Evolutionary conservation across 2,797 vertebrate species (phyloP), one percentile per base, ranked within the genome.

Genomic region (Parotocinclus haroldoi): DNA sequence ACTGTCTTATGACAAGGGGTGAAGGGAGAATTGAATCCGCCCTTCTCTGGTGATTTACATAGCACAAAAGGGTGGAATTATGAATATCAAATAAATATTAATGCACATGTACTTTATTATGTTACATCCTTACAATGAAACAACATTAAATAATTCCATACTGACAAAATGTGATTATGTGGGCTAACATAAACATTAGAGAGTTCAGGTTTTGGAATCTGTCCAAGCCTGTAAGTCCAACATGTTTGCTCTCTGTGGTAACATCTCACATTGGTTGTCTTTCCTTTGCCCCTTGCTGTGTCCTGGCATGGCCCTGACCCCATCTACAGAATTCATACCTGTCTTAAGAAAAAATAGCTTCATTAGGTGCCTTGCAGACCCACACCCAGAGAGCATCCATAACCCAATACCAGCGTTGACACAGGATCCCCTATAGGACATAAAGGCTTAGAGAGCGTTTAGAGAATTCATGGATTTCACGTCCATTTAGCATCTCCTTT

Each of bases 391-490:
- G 66, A 14, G 38, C 57, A 61, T 58, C 37, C 63, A 58, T 55
- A 59, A 54, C 42, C 63, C 10, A 14, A 56, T 44, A 54, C 38
- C 40, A 66, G 17, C 58, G 56, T 49, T 37, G 12, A 50, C 56
- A 42, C 56, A 66, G 17, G 36, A 55, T 37, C 44, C 55, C 63
- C 63, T 62, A 50, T 58, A 62, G 36, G 14, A 69, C 60, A 70
- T 53, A 46, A 75, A 14, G 68, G 50, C 61, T 53, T 19, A 50
- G 69, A 53, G 68, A 61, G 27, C 17, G 62, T 63, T 57, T 78
- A 45, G 60, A 66, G 48, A 72, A 71, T 77, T 63, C 49, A 80
- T 79, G 72, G 71, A 67, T 85, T 85, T 82, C 76, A 81, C 83
- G 85, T 70, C 73, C 66, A 74, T 78, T 84, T 79, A 79, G 71